Base-by-base conservation (phyloP, 37 sponge, comb jelly and placozoan genomes). In the Geodia barretti region DNA sequence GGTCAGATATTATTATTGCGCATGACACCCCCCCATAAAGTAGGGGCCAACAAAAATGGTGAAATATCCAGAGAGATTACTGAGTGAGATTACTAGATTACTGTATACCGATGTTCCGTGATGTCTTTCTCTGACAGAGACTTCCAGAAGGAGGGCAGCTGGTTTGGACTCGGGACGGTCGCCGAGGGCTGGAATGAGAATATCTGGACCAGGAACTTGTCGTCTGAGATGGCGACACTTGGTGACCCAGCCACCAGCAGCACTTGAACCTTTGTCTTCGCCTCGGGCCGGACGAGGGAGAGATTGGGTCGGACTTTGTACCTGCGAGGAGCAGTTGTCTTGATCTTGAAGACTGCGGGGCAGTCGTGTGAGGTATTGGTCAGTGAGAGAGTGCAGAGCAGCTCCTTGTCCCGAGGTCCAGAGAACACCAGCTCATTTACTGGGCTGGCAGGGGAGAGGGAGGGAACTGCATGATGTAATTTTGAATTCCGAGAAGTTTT, bases 261-360 rank as follows among this genome's bases (percentile, higher is more conserved):
- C 0, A 92, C 88, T 36, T 87, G 84, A 0, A 91, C 80, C 43
- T 42, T 82, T 0, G 86, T 76, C 17, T 60, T 58, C 17, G 79
- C 60, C 40, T 80, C 75, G 3, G 81, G 70, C 1, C 83, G 83
- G 33, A 95, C 75, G 2, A 79, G 68, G 19, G 87, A 86, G 26
- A 92, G 25, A 40, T 90, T 95, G 19, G 96, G 96, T 61, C 88
- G 64, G 4, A 95, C 96, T 76, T 89, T 82, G 73, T 95, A 95
- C 8, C 87, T 68, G 3, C 23, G 64, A 54, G 96, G 96, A 41
- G 93, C 92, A 37, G 96, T 95, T 0, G 96, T 95, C 64, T 95
- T 95, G 31, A 95, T 89, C 96, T 95, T 47, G 54, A 47, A 47
- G 54, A 83, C 81, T 14, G 85, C 65, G 1, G 69, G 20, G n/a